Conservation (phyloP, 2,888 invertebrate genomes). For the Eucriotettix oculatus region DNA sequence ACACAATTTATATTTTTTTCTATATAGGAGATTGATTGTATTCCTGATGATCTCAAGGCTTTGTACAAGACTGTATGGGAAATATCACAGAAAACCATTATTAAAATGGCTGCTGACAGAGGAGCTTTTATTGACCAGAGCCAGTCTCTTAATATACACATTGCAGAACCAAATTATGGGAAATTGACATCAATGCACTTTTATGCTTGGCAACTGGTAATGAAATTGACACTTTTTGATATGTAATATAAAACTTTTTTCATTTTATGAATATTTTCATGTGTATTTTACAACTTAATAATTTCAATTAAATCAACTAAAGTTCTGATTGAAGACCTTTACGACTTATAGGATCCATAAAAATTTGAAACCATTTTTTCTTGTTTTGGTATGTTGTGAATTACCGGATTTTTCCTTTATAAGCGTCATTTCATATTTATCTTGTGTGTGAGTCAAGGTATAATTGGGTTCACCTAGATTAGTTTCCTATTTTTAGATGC, state of each 20-base stretch:
- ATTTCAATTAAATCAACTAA: too few species aligned
- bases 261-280: background rate
- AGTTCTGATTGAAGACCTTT: too few species aligned
- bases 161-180: constrained; percentile 85
- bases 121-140: constrained; percentile 98
- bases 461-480: too few species aligned
- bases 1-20: background rate
- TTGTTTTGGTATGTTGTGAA: too few species aligned
- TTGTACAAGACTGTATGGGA: constrained; percentile 97
- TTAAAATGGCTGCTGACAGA: constrained; percentile 95
- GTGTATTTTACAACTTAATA: too few species aligned
- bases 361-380: too few species aligned
- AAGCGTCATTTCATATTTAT: too few species aligned
- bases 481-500: too few species aligned
- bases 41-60: constrained; percentile 69
- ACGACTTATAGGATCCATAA: too few species aligned
- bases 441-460: too few species aligned
- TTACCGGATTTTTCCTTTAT: too few species aligned
- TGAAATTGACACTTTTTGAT: constrained; percentile 10
- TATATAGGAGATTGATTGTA: constrained; percentile 52
- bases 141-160: constrained; percentile 94
- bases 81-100: constrained; percentile 77
- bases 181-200: constrained; percentile 97
- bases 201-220: constrained; percentile 80
- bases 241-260: background rate